phyloP scores from a whole-genome alignment of 2,797 vertebrate genomes.

The Masticophis lateralis region DNA sequence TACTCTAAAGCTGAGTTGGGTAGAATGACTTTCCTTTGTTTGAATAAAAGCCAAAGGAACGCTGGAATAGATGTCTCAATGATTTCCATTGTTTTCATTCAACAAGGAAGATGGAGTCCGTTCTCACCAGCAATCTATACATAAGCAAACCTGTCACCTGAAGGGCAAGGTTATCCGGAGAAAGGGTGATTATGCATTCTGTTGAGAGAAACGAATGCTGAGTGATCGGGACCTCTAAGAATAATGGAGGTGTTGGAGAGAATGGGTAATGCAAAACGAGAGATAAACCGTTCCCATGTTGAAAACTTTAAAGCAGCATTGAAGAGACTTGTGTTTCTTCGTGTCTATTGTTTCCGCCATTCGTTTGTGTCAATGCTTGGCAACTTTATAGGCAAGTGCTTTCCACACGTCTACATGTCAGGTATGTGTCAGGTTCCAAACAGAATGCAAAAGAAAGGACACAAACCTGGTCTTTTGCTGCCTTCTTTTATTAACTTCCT shows the following conservation, averaged over 20 bases:
- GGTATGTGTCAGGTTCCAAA: too few relatives aligned
- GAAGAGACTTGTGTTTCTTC: background rate
- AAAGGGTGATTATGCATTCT: slow-evolving; percentile 28
- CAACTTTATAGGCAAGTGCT: background rate
- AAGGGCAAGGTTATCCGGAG: slow-evolving; percentile 49
- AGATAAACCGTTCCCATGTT: background rate
- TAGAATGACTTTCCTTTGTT: background rate
- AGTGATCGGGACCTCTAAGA: slow-evolving; percentile 35
- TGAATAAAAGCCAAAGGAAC: slow-evolving; percentile 10
- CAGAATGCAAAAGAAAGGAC: too few relatives aligned
- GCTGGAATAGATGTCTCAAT: slow-evolving; percentile 4
- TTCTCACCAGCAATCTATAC: slow-evolving; percentile 37
- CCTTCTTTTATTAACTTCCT: too few relatives aligned
- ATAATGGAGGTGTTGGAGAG: slow-evolving; percentile 22
- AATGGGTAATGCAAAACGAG: slow-evolving; percentile 32
- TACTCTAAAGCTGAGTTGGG: background rate
- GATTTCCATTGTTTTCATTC: slow-evolving; percentile 17
- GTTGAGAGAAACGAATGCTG: slow-evolving; percentile 30
- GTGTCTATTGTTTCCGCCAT: background rate
- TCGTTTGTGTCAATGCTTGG: background rate
- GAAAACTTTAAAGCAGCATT: background rate
- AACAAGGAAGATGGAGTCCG: slow-evolving; percentile 24
- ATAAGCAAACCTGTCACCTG: slow-evolving; percentile 27
- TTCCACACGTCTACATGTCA: background rate
- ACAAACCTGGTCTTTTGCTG: too few relatives aligned